Evolutionary conservation across 2,797 vertebrate species (phyloP), one percentile per base, ranked within the genome.

Genomic region (Fratercula arctica): DNA sequence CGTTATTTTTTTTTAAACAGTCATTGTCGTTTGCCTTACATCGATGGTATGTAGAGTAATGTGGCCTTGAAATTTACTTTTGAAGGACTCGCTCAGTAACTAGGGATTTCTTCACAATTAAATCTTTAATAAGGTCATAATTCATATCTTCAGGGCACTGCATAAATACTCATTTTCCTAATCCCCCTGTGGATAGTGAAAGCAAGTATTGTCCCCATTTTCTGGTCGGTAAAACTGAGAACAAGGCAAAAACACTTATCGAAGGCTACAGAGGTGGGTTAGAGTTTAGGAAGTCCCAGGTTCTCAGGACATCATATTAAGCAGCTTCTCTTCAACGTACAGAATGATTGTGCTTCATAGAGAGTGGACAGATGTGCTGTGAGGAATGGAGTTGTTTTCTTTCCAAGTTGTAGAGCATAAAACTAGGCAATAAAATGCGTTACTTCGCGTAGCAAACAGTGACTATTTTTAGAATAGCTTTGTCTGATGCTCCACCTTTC

Each of bases 81-180:
- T 95, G 91, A 95, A 96, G 94, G 94, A 66, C 92, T 90, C 0
- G 0, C 46, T 0, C 14, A 57, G 39, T 83, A 90, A 63, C 91
- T 26, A 74, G 94, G 84, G 94, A 97, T 91, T 87, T 78, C 83
- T 86, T 80, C 75, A 96, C 93, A 95, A 96, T 97, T 96, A 95
- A 83, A 83, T 93, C 84, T 80, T 74, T 94, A 96, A 95, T 94
- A 92, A 90, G 93, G 93, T 90, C 75, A n/a, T 83, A 87, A 94
- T 80, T 89, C 37, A 0, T 95, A 19, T 90, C 93, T 96, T 93
- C 67, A 50, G 84, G 94, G 95, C 26, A 1, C 84, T 48, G 88
- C 72, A 46, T 83, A 64, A 95, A 89, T 92, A 74, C 33, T 72
- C 6, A 70, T 94, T 94, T 82, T 29, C 75, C 33, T 50, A 75